Base-by-base conservation (phyloP, 2,888 invertebrate genomes). In the Candidula unifasciata region DNA sequence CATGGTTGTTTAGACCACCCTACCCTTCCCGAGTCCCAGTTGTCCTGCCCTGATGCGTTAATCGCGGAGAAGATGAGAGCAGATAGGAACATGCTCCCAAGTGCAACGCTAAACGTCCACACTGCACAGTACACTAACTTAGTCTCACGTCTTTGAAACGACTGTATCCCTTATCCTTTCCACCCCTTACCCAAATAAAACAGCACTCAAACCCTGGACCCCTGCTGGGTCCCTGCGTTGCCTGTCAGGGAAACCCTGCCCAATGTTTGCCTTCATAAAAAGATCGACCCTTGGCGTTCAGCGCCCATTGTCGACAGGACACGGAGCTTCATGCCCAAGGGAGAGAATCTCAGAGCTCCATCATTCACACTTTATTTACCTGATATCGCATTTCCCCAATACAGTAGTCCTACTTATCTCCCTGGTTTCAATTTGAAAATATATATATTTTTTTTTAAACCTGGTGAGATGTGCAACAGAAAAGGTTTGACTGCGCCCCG, bases 331-430 rank as follows among this genome's bases (percentile, higher is more conserved):
- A 35, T 66, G 79, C 64, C 57, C 78, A 37, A 6, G 33, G 78
- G 78, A n/a, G 60, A 30, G 37, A 16, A 37, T 37, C 37, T 66
- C 18, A 13, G 8, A 44, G 79, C 21, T 5, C 66, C 64, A 66
- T 79, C 60, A 79, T 64, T 66, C 66, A 79, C 64, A 79, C 64
- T 2, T 35, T 79, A 79, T 79, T 79, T 79, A 79, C 79, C 18
- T 44, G 0, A 35, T 79, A 35, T 79, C 79, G 37, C 10, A 60
- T 69, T 54, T 73, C 73, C 1, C 37, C 69, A 3, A 27, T 10
- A 71, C 73, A 33, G 13, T 24, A 16, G 27, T 16, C 21, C 24
- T 18, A n/a, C 30, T 57, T 57, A n/a, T n/a, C 27, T 37, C 13
- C 24, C 33, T 60, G 60, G 2, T 16, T 27, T 18, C 64, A 33